These are phyloP conservation scores for Chlorops oryzae DNA, from an alignment of 1,140 invertebrate genomes.

Conservation along the genomic window DNA sequence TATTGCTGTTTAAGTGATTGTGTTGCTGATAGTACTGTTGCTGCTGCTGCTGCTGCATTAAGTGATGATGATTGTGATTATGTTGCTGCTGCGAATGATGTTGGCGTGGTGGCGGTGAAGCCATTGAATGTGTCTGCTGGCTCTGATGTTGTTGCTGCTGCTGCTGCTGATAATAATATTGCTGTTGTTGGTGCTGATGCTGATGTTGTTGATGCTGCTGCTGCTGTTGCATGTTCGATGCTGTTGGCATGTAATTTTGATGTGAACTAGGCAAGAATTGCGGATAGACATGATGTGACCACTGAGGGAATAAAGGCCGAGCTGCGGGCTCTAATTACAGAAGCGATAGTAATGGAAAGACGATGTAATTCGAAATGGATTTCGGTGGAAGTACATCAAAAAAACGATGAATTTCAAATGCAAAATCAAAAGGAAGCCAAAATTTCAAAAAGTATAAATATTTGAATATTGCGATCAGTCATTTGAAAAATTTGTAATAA, in stretches of 20 bases:
- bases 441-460: too few relatives aligned
- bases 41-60: constrained; percentile 23
- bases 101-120: not conserved
- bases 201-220: constrained; percentile 33
- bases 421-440: not conserved
- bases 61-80: constrained; percentile 32
- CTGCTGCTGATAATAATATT: constrained; percentile 36
- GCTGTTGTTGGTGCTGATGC: constrained; percentile 24
- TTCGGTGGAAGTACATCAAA: constrained; percentile 3
- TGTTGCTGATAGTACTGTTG: constrained; percentile 28
- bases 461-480: too few relatives aligned
- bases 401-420: constrained; percentile 4
- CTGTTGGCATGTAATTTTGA: constrained; percentile 60
- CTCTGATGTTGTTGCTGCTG: constrained; percentile 22
- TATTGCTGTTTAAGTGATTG: constrained; percentile 21
- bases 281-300: constrained; percentile 87
- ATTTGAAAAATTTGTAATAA: too few relatives aligned
- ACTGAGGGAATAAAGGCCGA: constrained; percentile 80
- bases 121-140: constrained; percentile 9
- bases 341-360: constrained; percentile 1
- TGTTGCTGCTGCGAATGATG: constrained; percentile 32
- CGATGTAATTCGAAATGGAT: too few relatives aligned
- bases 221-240: constrained; percentile 52
- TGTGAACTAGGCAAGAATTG: constrained; percentile 84
- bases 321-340: constrained; percentile 40